Percentiles rank a stretch among this genome's conserved stretches.
Conservation (phyloP, 2,797 vertebrate genomes). For the Pseudochirops cupreus region DNA sequence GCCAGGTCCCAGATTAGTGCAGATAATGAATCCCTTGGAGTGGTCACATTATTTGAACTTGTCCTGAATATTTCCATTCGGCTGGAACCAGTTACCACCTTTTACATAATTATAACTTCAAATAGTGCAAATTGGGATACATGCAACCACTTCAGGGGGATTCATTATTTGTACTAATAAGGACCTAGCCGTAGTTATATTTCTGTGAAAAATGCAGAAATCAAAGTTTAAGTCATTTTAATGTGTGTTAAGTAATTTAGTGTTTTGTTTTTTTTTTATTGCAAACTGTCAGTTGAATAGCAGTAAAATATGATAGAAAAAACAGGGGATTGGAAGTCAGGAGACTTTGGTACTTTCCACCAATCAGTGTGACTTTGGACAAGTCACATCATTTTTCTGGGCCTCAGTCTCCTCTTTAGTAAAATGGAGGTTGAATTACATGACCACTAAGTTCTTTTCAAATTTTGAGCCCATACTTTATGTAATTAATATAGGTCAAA, state of each 20-base stretch:
- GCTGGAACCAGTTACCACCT: neutral
- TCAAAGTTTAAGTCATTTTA: neutral
- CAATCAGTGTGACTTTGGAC: neutral
- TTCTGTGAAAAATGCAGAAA: neutral
- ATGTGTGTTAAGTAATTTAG: neutral
- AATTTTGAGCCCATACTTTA: neutral
- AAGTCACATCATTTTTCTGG: neutral
- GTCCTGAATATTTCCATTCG: neutral
- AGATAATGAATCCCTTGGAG: neutral
- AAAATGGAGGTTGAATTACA: neutral
- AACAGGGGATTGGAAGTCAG: neutral
- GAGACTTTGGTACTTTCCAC: neutral
- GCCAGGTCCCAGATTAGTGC: neutral
- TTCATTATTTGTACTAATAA: too few relatives aligned
- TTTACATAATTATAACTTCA: too few relatives aligned
- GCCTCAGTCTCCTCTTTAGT: neutral
- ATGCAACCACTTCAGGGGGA: neutral
- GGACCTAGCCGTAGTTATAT: neutral
- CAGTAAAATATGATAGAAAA: neutral
- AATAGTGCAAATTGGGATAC: neutral
- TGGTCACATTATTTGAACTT: neutral
- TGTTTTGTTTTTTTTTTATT: neutral
- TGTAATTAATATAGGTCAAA: neutral
- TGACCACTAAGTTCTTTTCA: neutral
- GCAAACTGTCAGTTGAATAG: neutral